Base-by-base conservation (phyloP, 2,888 invertebrate genomes). In the Ectemnius cavifrons region DNA sequence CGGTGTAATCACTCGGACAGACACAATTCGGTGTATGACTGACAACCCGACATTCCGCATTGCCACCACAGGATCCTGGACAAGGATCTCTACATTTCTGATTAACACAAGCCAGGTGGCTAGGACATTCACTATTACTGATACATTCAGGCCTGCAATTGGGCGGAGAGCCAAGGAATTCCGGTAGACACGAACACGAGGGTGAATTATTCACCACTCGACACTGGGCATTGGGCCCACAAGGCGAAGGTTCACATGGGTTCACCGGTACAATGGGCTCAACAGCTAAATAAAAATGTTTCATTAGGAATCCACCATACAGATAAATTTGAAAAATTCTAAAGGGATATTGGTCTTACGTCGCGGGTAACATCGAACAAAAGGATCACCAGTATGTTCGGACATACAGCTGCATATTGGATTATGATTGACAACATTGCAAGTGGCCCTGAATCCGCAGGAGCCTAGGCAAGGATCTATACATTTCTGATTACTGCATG, bases 361-460 rank as follows among this genome's bases (percentile, higher is more conserved):
- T 75, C 67, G 78, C 45, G 75, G 92, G 79, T 90, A 90, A 88
- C 96, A 96, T 84, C 93, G 93, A n/a, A 93, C 93, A 87, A 97
- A 96, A 57, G 97, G 96, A 93, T 97, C 95, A 11, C 97, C 97
- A 18, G 94, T 93, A 84, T 93, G 93, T 65, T 93, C 93, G 72
- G 91, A 92, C 73, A 94, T 94, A 87, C 97, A 97, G 81, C 94
- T 95, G 88, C 97, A 97, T 63, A 97, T 94, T 0, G 97, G 96
- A 88, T 95, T 95, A 89, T 97, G 97, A 87, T 96, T 95, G 78
- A 96, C 94, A 1, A 96, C 94, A 86, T 94, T 93, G 87, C 97
- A 97, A 78, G 94, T 91, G 0, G 97, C 95, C 69, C 94, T 93
- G 81, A 94, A 93, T 69, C 97, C 97, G 78, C 97, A 97, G 3